These are phyloP conservation scores for Dynastes grantii DNA, from an alignment of 2,888 invertebrate species.

Conservation along the genomic window DNA sequence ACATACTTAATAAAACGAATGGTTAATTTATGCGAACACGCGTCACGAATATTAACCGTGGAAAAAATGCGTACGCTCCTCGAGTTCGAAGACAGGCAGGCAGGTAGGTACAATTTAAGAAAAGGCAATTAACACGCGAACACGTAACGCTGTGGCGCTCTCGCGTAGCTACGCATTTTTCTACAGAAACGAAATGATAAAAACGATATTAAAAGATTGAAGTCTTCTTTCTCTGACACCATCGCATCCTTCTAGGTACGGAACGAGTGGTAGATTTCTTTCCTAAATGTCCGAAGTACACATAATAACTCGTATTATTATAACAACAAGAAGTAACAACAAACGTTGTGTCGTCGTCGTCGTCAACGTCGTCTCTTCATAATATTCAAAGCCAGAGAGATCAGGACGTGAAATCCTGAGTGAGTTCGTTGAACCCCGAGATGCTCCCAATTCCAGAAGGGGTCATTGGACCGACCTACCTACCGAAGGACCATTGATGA, in stretches of 20 bases:
- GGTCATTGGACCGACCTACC: slow-evolving; percentile 56
- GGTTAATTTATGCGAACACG: slow-evolving; percentile 13
- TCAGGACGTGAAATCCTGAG: slow-evolving; percentile 51
- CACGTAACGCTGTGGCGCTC: slow-evolving; percentile 25
- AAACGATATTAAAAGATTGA: neutral
- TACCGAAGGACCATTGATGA: slow-evolving; percentile 46
- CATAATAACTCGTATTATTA: slow-evolving; percentile 36
- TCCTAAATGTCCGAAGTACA: slow-evolving; percentile 45
- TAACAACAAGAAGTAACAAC: too few relatives aligned
- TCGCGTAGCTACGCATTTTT: slow-evolving; percentile 34
- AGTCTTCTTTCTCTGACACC: neutral
- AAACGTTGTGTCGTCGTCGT: slow-evolving; percentile 44
- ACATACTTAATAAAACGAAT: slow-evolving; percentile 19
- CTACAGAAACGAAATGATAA: neutral
- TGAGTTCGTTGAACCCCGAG: slow-evolving; percentile 54
- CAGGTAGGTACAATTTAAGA: neutral
- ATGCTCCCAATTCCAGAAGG: slow-evolving; percentile 56
- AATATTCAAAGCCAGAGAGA: slow-evolving; percentile 53
- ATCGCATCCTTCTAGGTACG: neutral
- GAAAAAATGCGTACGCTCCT: neutral
- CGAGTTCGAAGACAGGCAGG: too few relatives aligned
- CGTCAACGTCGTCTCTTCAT: slow-evolving; percentile 28
- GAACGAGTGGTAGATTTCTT: slow-evolving; percentile 47
- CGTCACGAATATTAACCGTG: neutral
- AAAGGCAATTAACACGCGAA: slow-evolving; percentile 33